Evolutionary conservation across 1,140 invertebrate species (phyloP).

Genomic region (Glossosoma conforme): DNA sequence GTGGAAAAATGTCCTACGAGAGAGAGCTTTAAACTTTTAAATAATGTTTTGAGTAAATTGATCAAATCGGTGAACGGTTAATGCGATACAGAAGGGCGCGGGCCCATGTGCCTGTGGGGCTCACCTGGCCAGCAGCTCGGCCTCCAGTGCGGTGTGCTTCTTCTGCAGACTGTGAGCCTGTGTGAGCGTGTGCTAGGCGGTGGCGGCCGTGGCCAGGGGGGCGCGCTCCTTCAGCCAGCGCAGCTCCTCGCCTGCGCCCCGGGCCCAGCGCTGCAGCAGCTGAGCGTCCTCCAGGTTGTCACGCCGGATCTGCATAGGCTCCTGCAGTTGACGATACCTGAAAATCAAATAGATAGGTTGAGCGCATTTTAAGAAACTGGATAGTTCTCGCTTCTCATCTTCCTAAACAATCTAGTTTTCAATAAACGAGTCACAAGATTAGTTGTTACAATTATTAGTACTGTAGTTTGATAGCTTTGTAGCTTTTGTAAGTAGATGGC

Average conservation of each 20-base stretch:
- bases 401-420: too few species aligned
- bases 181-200: conserved; percentile 65
- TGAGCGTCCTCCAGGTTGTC: conserved; percentile 87
- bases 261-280: conserved; percentile 75
- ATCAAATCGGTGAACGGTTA: too few species aligned
- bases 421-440: too few species aligned
- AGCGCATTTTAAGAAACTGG: too few species aligned
- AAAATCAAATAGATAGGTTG: conserved; percentile 23
- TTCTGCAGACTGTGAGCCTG: conserved; percentile 96
- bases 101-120: neutral
- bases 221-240: conserved; percentile 85
- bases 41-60: too few species aligned
- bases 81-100: too few species aligned
- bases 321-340: conserved; percentile 77
- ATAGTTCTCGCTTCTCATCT: too few species aligned
- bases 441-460: too few species aligned
- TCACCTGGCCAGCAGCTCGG: conserved; percentile 61
- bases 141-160: conserved; percentile 86
- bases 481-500: too few species aligned
- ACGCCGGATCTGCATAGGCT: conserved; percentile 82
- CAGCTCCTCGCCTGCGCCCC: conserved; percentile 83
- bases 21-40: too few species aligned
- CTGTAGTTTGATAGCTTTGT: too few species aligned
- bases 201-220: conserved; percentile 65
- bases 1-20: too few species aligned